Base-by-base conservation (phyloP, 2,113 vertebrate genomes). In the Emydura subglobosa region DNA sequence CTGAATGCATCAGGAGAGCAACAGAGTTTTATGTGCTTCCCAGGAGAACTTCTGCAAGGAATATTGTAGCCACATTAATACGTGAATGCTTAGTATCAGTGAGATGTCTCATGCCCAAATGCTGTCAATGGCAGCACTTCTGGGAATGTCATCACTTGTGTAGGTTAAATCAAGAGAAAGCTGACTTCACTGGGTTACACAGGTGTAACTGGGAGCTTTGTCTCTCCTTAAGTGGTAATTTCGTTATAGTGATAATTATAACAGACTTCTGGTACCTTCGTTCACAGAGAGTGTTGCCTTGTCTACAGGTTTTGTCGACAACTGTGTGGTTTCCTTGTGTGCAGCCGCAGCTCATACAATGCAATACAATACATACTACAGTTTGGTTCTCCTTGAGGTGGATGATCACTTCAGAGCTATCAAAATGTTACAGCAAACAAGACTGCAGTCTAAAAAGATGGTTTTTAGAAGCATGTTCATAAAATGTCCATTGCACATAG, bases 291-390 rank as follows among this genome's bases (percentile, higher is more conserved):
- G 34, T n/a, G 55, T 57, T 55, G 22, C 54, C 54, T 76, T 8
- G 1, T 1, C 68, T 1, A 10, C 79, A 11, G 1, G 1, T 51
- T 16, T 8, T 5, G 10, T n/a, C 44, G 54, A 1, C 80, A 57
- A 3, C 34, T 44, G 34, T 5, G 22, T 79, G 47, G 29, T 5
- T 13, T 11, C 25, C 5, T 25, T 1, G 3, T 0, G 1, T 1
- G 54, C 12, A 29, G 10, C 16, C 1, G 34, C 14, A 6, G 61
- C 87, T 17, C 3, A 7, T 16, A 51, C 74, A 6, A 42, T 34
- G 16, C 93, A 7, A 44, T 3, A 10, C 93, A 7, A 44, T 3
- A 10, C 78, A 51, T 34, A 3, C 0, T 10, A 39, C 1, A 19
- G 49, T 5, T 24, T 82, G n/a, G 68, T 85, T 76, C 82, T 1